Conservation (phyloP, 2,797 vertebrate species). For the Anas georgica region DNA sequence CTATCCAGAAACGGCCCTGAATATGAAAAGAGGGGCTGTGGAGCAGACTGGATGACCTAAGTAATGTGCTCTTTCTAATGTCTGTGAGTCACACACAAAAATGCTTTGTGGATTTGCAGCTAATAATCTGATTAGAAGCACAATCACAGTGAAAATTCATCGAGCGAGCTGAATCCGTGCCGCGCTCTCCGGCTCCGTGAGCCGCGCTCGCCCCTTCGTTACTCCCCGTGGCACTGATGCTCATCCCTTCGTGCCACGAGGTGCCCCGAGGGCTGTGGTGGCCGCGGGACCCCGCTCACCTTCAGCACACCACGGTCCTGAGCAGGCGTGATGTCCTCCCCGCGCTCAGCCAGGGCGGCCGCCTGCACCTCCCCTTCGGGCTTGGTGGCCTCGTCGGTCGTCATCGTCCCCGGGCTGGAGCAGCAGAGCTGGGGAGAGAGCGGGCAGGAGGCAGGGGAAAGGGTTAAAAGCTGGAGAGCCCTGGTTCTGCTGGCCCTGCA, state of each 20-base stretch:
- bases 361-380: slow-evolving; percentile 81
- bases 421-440: slow-evolving; percentile 13
- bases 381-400: slow-evolving; percentile 86
- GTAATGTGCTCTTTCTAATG: slow-evolving; percentile 31
- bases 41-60: slow-evolving; percentile 43
- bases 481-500: not conserved
- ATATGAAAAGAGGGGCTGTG: not conserved
- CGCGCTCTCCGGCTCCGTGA: not conserved
- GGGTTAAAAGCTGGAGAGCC: not conserved
- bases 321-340: slow-evolving; percentile 86
- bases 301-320: slow-evolving; percentile 90
- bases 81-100: slow-evolving; percentile 43
- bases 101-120: slow-evolving; percentile 44
- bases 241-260: too few relatives aligned
- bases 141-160: slow-evolving; percentile 36
- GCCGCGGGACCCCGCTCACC: slow-evolving; percentile 70
- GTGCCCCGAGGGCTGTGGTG: too few relatives aligned
- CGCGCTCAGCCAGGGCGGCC: slow-evolving; percentile 80
- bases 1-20: slow-evolving; percentile 39
- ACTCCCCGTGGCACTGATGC: not conserved
- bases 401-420: slow-evolving; percentile 81
- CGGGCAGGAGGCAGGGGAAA: not conserved
- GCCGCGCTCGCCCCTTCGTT: not conserved
- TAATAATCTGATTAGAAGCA: slow-evolving; percentile 46
- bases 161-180: not conserved